Conservation (phyloP, 2,113 vertebrate species). For the Neotoma lepida region DNA sequence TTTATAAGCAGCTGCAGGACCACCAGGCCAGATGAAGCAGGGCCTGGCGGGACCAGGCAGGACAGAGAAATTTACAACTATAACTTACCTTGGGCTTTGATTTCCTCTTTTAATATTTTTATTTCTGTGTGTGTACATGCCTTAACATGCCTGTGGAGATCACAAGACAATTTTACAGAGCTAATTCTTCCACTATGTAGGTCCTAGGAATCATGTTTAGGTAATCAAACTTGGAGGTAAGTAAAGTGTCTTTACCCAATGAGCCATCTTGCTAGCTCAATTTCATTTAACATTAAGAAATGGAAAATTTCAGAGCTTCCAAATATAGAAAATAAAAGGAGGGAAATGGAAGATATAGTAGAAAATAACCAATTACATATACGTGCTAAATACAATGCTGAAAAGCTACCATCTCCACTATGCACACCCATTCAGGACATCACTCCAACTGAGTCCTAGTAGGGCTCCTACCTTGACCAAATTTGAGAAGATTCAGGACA, state of each 20-base stretch:
- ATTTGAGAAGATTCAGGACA: background rate
- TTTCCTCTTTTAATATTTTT: background rate
- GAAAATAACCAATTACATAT: conserved; percentile 20
- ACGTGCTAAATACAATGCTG: background rate
- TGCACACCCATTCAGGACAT: background rate
- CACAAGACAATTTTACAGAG: background rate
- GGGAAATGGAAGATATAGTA: background rate
- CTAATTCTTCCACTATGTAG: background rate
- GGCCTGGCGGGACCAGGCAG: too few species aligned
- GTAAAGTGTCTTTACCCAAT: background rate
- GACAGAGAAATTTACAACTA: too few species aligned
- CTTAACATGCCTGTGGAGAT: background rate
- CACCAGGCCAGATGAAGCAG: too few species aligned
- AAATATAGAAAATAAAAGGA: background rate
- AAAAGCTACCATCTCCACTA: background rate
- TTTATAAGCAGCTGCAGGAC: too few species aligned
- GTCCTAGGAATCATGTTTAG: background rate
- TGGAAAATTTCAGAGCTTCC: conserved; percentile 38
- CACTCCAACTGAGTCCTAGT: background rate
- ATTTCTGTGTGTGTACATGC: background rate
- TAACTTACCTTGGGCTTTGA: background rate
- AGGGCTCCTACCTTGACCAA: background rate
- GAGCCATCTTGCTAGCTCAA: background rate
- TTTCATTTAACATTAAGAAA: background rate
- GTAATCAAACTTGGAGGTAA: background rate